Conservation (phyloP, 2,113 vertebrate genomes). For the Anas platyrhynchos region DNA sequence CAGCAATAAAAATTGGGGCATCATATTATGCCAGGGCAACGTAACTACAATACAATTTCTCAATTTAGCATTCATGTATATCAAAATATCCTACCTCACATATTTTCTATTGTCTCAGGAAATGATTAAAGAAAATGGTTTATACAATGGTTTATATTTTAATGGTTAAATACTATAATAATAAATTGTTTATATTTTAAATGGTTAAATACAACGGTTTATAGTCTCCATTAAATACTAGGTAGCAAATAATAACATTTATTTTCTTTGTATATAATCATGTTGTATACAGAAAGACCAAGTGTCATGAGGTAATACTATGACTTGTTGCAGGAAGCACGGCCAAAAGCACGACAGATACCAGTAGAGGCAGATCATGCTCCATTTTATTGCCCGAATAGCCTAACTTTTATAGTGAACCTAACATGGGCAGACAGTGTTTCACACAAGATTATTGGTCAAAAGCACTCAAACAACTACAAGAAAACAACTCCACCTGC, state of each 20-base stretch:
- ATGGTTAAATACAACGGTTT: accelerated
- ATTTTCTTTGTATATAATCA: background rate
- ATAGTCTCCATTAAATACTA: background rate
- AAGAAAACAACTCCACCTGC: too few species aligned
- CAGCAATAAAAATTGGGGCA: background rate
- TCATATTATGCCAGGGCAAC: background rate
- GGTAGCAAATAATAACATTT: background rate
- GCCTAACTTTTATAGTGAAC: too few species aligned
- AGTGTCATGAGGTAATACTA: background rate
- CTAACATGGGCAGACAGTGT: too few species aligned
- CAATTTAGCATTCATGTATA: background rate
- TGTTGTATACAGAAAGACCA: background rate
- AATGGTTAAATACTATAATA: too few species aligned
- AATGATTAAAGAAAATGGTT: background rate
- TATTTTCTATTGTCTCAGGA: background rate
- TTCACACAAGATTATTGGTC: too few species aligned
- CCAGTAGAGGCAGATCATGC: too few species aligned
- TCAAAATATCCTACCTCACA: background rate
- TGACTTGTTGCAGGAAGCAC: too few species aligned
- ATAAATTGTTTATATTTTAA: too few species aligned
- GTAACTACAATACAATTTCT: background rate
- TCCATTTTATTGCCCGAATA: too few species aligned
- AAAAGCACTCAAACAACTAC: too few species aligned
- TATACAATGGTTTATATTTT: accelerated
- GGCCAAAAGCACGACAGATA: too few species aligned